Conservation (phyloP, 2,888 invertebrate species). For the Liodrosophila aerea region DNA sequence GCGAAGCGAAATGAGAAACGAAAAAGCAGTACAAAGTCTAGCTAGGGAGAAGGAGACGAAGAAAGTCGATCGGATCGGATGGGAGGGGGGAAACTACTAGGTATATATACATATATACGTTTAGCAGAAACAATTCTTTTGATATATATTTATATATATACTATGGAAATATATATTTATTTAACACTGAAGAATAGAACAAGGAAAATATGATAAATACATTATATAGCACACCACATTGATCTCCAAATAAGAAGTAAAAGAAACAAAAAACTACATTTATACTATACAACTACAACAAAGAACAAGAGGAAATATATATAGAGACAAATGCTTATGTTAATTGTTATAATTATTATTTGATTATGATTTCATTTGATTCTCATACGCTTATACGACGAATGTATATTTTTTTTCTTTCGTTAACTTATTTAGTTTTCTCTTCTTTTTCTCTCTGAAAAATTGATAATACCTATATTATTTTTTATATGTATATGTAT, state of each 20-base stretch:
- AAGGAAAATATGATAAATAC: conserved; percentile 9
- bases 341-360: background rate
- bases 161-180: conserved; percentile 10
- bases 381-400: conserved; percentile 3
- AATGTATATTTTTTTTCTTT: conserved; percentile 16
- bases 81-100: background rate
- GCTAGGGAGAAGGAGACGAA: background rate
- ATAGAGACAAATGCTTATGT: conserved; percentile 1
- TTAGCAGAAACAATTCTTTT: conserved; percentile 5
- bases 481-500: conserved; percentile 69
- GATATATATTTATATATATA: conserved; percentile 14
- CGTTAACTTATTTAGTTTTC: conserved; percentile 18
- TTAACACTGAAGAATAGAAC: conserved; percentile 7
- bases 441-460: conserved; percentile 42
- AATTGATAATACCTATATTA: conserved; percentile 48
- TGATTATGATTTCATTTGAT: conserved; percentile 21
- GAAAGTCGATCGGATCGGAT: background rate
- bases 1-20: background rate
- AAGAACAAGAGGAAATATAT: conserved; percentile 19
- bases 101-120: conserved; percentile 5
- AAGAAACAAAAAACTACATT: conserved; percentile 31
- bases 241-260: conserved; percentile 62
- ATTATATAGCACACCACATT: conserved; percentile 41
- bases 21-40: background rate
- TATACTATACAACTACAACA: conserved; percentile 15